phyloP scores from a whole-genome alignment of 2,113 vertebrate species.

The Castor canadensis region DNA sequence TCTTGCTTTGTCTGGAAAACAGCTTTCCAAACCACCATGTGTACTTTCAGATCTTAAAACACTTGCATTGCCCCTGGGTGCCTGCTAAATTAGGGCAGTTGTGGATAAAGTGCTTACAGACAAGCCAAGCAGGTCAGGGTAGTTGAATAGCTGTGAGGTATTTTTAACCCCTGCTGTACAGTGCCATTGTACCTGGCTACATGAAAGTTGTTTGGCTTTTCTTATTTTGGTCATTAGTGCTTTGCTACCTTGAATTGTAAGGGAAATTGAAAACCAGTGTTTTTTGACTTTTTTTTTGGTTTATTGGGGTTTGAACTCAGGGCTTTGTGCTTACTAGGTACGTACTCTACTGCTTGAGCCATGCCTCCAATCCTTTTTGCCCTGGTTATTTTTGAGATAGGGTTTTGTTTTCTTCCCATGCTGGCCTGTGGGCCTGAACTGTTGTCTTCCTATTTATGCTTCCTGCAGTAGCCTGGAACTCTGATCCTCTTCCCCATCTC shows the following conservation, averaged over 20 bases:
- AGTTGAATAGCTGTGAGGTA: neutral
- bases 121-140: neutral
- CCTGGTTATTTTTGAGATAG: too few relatives aligned
- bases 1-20: neutral
- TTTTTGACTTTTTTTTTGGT: constrained; percentile 54
- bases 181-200: neutral
- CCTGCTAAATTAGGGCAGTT: neutral
- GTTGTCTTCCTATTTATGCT: too few relatives aligned
- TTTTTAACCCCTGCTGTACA: neutral
- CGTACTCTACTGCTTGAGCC: too few relatives aligned
- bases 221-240: neutral
- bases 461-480: too few relatives aligned
- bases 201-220: neutral
- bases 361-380: too few relatives aligned
- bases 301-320: too few relatives aligned
- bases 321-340: too few relatives aligned
- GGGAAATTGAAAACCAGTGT: constrained; percentile 8
- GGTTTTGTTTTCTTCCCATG: too few relatives aligned
- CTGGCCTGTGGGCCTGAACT: too few relatives aligned
- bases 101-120: neutral
- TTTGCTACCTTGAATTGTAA: constrained; percentile 32
- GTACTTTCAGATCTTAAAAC: constrained; percentile 1
- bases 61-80: neutral
- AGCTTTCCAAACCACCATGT: neutral
- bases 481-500: too few relatives aligned